These are phyloP conservation scores for Pachyrhynchus sulphureomaculatus DNA, from an alignment of 1,140 invertebrate genomes.

Conservation along the genomic window DNA sequence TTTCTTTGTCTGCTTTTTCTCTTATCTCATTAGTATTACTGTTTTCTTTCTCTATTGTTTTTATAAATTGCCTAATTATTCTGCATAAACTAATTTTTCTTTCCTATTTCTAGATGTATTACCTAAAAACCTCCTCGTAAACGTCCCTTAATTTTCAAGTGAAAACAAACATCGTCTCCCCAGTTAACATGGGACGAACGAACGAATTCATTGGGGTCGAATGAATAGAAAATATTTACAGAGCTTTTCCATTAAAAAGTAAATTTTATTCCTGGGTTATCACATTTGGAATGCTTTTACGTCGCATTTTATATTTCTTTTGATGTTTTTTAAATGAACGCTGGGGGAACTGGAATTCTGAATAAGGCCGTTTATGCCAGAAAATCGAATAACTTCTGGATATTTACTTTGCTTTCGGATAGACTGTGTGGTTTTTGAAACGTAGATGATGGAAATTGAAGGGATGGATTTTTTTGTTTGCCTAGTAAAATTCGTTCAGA, in stretches of 20 bases:
- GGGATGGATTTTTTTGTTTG: no score
- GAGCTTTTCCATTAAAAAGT: conserved; percentile 34
- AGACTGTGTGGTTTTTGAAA: not conserved
- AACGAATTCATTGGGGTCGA: conserved; percentile 5
- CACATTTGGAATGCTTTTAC: conserved; percentile 14
- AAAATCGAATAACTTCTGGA: conserved; percentile 35
- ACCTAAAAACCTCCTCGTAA: not conserved
- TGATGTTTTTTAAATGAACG: conserved; percentile 34
- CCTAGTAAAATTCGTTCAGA: no score
- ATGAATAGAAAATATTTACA: conserved; percentile 34
- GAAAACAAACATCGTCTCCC: conserved; percentile 2
- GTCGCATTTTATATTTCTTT: conserved; percentile 32
- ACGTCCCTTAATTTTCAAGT: conserved; percentile 2
- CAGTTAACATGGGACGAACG: not conserved
- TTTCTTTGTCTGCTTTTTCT: no score
- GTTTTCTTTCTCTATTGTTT: no score
- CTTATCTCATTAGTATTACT: no score
- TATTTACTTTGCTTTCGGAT: conserved; percentile 31
- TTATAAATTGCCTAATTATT: no score
- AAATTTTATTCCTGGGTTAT: conserved; percentile 32
- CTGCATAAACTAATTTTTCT: no score
- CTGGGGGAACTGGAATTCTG: conserved; percentile 24
- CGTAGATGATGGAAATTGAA: not conserved
- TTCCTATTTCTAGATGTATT: not conserved
- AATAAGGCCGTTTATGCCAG: conserved; percentile 30